phyloP scores from a whole-genome alignment of 2,888 invertebrate genomes.

The Archaeoteleia sp. region DNA sequence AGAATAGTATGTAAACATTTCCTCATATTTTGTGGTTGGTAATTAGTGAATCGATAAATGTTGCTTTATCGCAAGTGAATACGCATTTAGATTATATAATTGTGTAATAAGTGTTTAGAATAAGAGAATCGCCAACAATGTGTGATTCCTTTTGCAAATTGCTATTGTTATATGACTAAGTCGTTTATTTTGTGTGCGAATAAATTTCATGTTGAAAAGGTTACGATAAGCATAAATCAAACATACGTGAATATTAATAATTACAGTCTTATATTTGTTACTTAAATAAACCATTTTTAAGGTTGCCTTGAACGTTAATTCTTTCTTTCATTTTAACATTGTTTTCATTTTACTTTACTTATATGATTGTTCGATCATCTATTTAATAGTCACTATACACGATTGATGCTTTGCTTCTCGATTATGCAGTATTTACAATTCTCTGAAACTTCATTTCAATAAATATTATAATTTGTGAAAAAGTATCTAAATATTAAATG shows the following conservation, averaged over 20 bases:
- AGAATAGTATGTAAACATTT: too few species aligned
- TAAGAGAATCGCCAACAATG: slow-evolving; percentile 2
- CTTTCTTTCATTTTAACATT: slow-evolving; percentile 23
- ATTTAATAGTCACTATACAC: slow-evolving; percentile 41
- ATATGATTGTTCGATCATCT: slow-evolving; percentile 46
- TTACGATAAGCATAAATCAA: too few species aligned
- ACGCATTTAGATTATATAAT: too few species aligned
- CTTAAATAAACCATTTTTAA: slow-evolving; percentile 12
- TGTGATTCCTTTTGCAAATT: not conserved
- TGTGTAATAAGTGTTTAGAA: slow-evolving; percentile 17
- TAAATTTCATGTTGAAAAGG: slow-evolving; percentile 6
- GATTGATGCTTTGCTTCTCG: slow-evolving; percentile 34
- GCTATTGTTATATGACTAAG: too few species aligned
- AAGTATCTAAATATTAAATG: slow-evolving; percentile 11
- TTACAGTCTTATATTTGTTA: slow-evolving; percentile 7
- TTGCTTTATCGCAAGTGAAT: too few species aligned
- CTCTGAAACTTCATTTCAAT: slow-evolving; percentile 41
- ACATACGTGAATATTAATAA: too few species aligned
- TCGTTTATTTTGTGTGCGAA: too few species aligned
- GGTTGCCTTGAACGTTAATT: slow-evolving; percentile 21
- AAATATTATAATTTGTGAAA: slow-evolving; percentile 40
- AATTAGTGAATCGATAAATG: too few species aligned
- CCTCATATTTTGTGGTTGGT: too few species aligned
- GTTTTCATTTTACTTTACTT: slow-evolving; percentile 36
- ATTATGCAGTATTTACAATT: slow-evolving; percentile 47